phyloP scores from a whole-genome alignment of 2,113 vertebrate species.

The Notechis scutatus region DNA sequence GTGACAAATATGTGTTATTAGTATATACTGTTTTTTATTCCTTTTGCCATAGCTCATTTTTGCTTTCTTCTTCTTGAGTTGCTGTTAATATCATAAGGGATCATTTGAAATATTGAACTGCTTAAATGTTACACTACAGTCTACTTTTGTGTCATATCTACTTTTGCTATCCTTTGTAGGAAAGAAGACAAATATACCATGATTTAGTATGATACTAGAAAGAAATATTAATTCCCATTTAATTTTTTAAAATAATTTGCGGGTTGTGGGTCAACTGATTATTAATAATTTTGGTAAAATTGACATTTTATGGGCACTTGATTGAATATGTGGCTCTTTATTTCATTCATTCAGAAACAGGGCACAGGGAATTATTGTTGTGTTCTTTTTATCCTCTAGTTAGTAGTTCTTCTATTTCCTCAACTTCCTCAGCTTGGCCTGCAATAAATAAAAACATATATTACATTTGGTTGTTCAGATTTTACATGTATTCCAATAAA shows the following conservation, averaged over 20 bases:
- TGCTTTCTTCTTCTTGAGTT: not conserved
- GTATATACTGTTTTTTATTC: not conserved
- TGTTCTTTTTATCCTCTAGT: not conserved
- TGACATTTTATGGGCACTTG: not conserved
- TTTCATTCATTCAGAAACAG: not conserved
- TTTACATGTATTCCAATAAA: not conserved
- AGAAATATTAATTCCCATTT: not conserved
- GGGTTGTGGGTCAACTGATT: not conserved
- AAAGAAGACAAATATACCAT: not conserved
- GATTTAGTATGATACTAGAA: not conserved
- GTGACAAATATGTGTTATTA: not conserved
- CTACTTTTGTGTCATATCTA: not conserved
- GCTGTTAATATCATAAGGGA: not conserved
- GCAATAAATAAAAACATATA: not conserved
- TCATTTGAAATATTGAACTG: not conserved
- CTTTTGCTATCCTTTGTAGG: not conserved
- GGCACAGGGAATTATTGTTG: not conserved
- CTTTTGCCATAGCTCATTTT: not conserved
- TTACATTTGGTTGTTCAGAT: not conserved
- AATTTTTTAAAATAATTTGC: not conserved
- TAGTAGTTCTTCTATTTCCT: not conserved
- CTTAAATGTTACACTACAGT: not conserved
- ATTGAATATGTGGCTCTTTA: not conserved
- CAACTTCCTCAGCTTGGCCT: not conserved
- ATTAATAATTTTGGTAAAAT: not conserved